phyloP scores from a whole-genome alignment of 2,113 vertebrate genomes.

The Alaudala cheleensis region DNA sequence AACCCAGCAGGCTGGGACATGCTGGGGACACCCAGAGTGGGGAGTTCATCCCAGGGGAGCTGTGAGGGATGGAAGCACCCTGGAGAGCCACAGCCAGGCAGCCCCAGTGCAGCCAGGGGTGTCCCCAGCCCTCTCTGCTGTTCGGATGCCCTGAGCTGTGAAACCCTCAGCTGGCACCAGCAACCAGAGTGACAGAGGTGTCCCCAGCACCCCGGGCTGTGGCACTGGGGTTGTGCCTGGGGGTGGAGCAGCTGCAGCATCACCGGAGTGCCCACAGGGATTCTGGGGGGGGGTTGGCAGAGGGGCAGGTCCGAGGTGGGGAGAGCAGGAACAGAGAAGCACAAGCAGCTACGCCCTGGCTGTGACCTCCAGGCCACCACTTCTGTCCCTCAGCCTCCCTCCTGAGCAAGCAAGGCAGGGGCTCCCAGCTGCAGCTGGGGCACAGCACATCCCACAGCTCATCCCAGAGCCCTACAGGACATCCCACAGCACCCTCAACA shows the following conservation, averaged over 20 bases:
- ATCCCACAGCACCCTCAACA: no score
- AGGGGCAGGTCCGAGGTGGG: neutral
- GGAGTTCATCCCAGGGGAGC: neutral
- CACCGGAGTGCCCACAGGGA: neutral
- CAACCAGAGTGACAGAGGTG: neutral
- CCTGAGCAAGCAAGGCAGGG: neutral
- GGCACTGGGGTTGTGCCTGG: neutral
- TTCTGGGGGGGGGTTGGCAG: neutral
- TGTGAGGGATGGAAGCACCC: neutral
- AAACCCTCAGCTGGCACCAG: neutral
- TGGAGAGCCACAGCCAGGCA: neutral
- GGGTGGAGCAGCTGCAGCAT: neutral
- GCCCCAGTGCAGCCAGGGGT: neutral
- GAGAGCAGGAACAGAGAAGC: neutral
- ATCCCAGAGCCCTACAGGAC: no score
- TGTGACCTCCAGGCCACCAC: neutral
- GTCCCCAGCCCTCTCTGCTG: neutral
- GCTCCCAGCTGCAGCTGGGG: neutral
- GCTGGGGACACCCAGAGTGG: neutral
- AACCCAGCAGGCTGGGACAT: fast-evolving
- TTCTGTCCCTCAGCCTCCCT: neutral
- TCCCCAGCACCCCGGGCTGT: fast-evolving
- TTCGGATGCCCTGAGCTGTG: neutral
- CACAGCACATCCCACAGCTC: no score
- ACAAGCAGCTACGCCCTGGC: neutral